These are phyloP conservation scores for Caradrina kadenii DNA, from an alignment of 2,888 invertebrate species.

Conservation along the genomic window DNA sequence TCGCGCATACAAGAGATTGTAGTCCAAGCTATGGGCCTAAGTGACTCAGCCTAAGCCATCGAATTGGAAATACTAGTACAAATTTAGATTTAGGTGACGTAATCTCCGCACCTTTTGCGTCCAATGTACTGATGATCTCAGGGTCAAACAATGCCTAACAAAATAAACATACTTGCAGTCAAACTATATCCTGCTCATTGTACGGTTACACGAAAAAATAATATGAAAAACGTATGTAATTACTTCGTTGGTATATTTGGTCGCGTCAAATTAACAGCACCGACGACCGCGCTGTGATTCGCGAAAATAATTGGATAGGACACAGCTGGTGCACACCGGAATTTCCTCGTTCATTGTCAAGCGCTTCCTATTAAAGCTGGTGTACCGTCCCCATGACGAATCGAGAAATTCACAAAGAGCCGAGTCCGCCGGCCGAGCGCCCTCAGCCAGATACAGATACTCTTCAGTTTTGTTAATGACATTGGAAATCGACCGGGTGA, in stretches of 20 bases:
- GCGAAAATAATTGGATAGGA: slow-evolving; percentile 80
- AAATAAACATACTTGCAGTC: slow-evolving; percentile 46
- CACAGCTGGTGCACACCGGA: slow-evolving; percentile 77
- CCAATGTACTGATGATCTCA: slow-evolving; percentile 51
- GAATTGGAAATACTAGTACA: slow-evolving; percentile 36
- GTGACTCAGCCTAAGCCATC: slow-evolving; percentile 44
- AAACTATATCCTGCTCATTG: slow-evolving; percentile 42
- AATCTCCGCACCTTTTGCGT: slow-evolving; percentile 45
- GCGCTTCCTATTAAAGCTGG: slow-evolving; percentile 76
- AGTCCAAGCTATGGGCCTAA: slow-evolving; percentile 11
- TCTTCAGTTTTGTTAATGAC: slow-evolving; percentile 71
- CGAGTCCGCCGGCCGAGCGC: slow-evolving; percentile 58
- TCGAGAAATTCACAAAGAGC: slow-evolving; percentile 78
- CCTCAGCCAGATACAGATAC: slow-evolving; percentile 58
- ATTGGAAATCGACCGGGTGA: slow-evolving; percentile 72
- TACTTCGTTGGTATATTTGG: slow-evolving; percentile 13
- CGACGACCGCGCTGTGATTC: slow-evolving; percentile 71
- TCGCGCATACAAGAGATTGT: slow-evolving; percentile 22
- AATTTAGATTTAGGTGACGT: slow-evolving; percentile 53
- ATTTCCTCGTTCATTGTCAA: slow-evolving; percentile 83
- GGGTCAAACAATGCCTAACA: slow-evolving; percentile 37
- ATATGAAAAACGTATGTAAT: slow-evolving; percentile 5
- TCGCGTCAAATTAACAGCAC: slow-evolving; percentile 62
- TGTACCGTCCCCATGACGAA: slow-evolving; percentile 77
- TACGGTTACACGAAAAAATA: slow-evolving; percentile 6